Evolutionary conservation across 53 echinoderm and acorn worm genomes (phyloP).

Genomic region (Echinarachnius parma): DNA sequence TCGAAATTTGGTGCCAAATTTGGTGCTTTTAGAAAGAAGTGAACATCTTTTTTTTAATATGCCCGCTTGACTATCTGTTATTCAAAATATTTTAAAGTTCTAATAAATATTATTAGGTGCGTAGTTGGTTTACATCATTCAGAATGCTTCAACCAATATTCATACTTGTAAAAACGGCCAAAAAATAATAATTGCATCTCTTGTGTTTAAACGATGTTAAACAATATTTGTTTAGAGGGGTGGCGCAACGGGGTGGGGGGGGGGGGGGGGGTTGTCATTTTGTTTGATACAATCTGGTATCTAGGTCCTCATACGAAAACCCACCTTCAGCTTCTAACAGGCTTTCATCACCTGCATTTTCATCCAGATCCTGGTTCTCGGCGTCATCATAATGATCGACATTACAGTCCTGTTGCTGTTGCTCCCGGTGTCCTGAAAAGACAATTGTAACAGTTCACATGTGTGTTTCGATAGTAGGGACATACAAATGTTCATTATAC

Average conservation of each 20-base stretch:
- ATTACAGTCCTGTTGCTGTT: slow-evolving; percentile 6
- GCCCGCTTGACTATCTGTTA: slow-evolving; percentile 14
- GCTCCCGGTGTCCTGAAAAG: slow-evolving; percentile 7
- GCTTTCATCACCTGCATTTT: slow-evolving; percentile 9
- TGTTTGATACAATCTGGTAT: too few species aligned
- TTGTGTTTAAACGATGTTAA: too few species aligned
- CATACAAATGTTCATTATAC: slow-evolving; percentile 9
- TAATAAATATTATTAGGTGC: slow-evolving; percentile 4
- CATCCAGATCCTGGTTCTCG: slow-evolving; percentile 9
- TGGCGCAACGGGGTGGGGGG: too few species aligned
- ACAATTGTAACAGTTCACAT: slow-evolving; percentile 9
- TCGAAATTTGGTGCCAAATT: slow-evolving; percentile 11
- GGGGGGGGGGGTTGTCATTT: too few species aligned
- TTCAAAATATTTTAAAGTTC: slow-evolving; percentile 8
- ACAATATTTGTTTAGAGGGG: too few species aligned
- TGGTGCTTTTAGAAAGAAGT: slow-evolving; percentile 14
- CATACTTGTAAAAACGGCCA: slow-evolving; percentile 6
- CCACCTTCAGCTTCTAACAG: too few species aligned
- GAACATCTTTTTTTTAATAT: slow-evolving; percentile 11
- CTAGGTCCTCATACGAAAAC: too few species aligned
- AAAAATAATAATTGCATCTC: too few species aligned
- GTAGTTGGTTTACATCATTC: slow-evolving; percentile 12
- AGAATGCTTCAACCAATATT: slow-evolving; percentile 11
- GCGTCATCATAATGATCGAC: slow-evolving; percentile 7
- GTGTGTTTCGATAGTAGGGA: slow-evolving; percentile 6